Conservation (phyloP, 2,888 invertebrate genomes). For the Chironomus riparius region DNA sequence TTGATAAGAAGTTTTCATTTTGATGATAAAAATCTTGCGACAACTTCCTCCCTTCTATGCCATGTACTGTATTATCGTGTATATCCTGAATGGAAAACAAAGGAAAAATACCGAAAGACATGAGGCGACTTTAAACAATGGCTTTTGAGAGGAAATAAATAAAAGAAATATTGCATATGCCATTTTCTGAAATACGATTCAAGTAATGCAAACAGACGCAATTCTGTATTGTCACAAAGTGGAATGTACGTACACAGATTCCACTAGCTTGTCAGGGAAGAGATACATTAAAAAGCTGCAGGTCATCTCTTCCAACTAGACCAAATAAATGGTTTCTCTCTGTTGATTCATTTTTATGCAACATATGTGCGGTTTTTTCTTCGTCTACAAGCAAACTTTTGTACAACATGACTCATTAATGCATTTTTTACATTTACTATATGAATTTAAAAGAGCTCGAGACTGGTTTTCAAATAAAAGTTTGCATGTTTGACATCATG, state of each 20-base stretch:
- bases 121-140: too few relatives aligned
- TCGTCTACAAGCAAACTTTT: neutral
- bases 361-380: slow-evolving; percentile 22
- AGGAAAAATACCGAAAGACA: too few relatives aligned
- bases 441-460: neutral
- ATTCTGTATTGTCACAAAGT: neutral
- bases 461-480: slow-evolving; percentile 15
- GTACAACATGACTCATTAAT: slow-evolving; percentile 23
- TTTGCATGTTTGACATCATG: neutral
- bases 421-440: slow-evolving; percentile 12
- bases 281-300: slow-evolving; percentile 7
- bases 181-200: too few relatives aligned
- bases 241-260: neutral
- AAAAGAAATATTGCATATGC: too few relatives aligned
- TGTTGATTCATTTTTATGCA: slow-evolving; percentile 16
- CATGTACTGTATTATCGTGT: too few relatives aligned
- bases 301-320: neutral
- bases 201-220: neutral
- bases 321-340: neutral
- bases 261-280: neutral
- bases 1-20: neutral
- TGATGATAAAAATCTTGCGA: neutral
- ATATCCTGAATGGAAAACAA: too few relatives aligned
- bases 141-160: too few relatives aligned
- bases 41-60: neutral